Evolutionary conservation across 2,888 invertebrate genomes (phyloP), one percentile per base, ranked within the genome.

Genomic region (Eupithecia exiguata): DNA sequence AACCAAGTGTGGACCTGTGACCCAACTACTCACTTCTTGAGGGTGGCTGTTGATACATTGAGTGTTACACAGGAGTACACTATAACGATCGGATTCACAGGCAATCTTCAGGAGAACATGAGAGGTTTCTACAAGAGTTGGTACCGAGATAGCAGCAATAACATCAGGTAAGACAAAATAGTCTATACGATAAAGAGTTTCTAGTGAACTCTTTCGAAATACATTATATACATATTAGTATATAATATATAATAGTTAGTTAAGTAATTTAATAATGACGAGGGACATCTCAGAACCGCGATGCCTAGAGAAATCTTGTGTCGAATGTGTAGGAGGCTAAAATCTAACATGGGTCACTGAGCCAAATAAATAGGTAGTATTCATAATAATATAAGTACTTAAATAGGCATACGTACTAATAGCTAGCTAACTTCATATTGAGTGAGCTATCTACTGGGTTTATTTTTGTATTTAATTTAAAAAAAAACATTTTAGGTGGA

Each of bases 101-200:
- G 97, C 0, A 92, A 95, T 69, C 91, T 98, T 49, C 96, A 96
- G 88, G 96, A 96, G 77, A 95, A 95, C 77, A 95, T 98, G 87
- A 95, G 96, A 89, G 98, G 98, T 35, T 97, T 98, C 87, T 98
- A 97, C 87, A 95, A 97, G 79, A 97, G 97, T 89, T 97, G 96
- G 79, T 97, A 97, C 87, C 91, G 89, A 63, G 95, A 95, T 77
- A 93, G 91, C 70, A 95, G 95, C 76, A 93, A 95, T 79, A 46
- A 21, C 68, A 96, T 94, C 77, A 91, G 91, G 92, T 91, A 78
- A 77, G 43, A 21, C 46, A 9, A 16, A 69, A n/a, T n/a, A n/a
- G n/a, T n/a, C n/a, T n/a, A n/a, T n/a, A n/a, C n/a, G n/a, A n/a
- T n/a, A n/a, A n/a, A n/a, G n/a, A n/a, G n/a, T n/a, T n/a, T n/a